These are phyloP conservation scores for Liolophura sinensis DNA, from an alignment of 1,140 invertebrate genomes.

Conservation along the genomic window DNA sequence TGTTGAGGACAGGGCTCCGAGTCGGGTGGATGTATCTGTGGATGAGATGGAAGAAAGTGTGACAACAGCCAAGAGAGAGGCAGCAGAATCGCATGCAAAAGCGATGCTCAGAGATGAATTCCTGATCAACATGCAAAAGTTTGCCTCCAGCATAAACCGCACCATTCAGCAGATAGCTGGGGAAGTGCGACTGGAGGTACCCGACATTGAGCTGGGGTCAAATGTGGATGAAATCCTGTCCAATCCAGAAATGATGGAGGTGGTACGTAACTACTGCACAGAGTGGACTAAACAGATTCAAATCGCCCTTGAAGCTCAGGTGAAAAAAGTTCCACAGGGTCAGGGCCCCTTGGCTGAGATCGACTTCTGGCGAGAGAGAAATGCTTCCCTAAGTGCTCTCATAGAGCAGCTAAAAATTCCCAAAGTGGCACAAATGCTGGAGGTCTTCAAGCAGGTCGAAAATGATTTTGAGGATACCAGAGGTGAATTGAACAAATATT, in stretches of 20 bases:
- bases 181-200: constrained; percentile 58
- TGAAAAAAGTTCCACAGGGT: constrained; percentile 62
- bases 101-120: constrained; percentile 60
- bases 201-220: constrained; percentile 49
- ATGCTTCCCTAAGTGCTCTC: constrained; percentile 74
- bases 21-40: constrained; percentile 21
- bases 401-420: constrained; percentile 79
- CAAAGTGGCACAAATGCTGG: constrained; percentile 67
- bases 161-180: constrained; percentile 61
- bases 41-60: background rate
- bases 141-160: constrained; percentile 55
- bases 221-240: constrained; percentile 50
- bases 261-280: constrained; percentile 46
- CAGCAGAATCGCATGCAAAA: constrained; percentile 49
- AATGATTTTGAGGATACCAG: constrained; percentile 60
- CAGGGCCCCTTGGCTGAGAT: constrained; percentile 80
- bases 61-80: constrained; percentile 24
- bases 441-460: constrained; percentile 62
- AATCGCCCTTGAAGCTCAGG: constrained; percentile 49
- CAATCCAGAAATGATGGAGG: constrained; percentile 49
- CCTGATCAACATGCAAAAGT: constrained; percentile 60
- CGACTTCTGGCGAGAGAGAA: constrained; percentile 79
- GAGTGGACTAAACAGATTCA: constrained; percentile 56
- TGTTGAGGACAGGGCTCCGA: constrained; percentile 22
- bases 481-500: constrained; percentile 69